Evolutionary conservation across 2,797 vertebrate species (phyloP).

Genomic region (Hydrolagus colliei): DNA sequence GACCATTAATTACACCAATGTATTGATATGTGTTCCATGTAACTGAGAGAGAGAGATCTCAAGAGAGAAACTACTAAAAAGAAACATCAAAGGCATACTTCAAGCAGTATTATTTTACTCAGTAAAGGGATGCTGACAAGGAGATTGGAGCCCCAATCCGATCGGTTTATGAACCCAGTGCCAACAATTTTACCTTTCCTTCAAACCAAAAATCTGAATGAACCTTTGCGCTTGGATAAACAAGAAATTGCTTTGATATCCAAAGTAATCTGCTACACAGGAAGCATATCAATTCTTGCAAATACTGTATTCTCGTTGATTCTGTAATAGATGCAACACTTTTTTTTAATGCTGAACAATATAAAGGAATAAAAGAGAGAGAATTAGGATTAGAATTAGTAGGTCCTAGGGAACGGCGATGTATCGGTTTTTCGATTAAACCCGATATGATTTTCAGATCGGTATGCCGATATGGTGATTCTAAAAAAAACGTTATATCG

Average conservation of each 20-base stretch:
- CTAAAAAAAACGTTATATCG: too few relatives aligned
- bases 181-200: conserved; percentile 6
- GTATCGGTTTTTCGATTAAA: too few relatives aligned
- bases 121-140: neutral
- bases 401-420: too few relatives aligned
- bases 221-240: neutral
- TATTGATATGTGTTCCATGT: neutral
- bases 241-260: neutral
- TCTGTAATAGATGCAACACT: too few relatives aligned
- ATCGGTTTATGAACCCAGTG: neutral
- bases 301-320: neutral
- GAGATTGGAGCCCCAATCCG: neutral
- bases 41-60: neutral
- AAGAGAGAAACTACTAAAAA: neutral
- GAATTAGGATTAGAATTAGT: too few relatives aligned
- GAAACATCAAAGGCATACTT: neutral
- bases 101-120: neutral
- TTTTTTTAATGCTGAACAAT: too few relatives aligned
- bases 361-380: too few relatives aligned
- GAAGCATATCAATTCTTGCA: neutral
- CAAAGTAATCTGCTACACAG: neutral
- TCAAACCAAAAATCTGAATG: neutral
- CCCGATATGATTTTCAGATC: too few relatives aligned
- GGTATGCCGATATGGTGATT: too few relatives aligned
- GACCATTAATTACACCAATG: neutral